These are phyloP conservation scores for Phylloscopus whistleri DNA, from an alignment of 2,113 vertebrate species.

Conservation along the genomic window DNA sequence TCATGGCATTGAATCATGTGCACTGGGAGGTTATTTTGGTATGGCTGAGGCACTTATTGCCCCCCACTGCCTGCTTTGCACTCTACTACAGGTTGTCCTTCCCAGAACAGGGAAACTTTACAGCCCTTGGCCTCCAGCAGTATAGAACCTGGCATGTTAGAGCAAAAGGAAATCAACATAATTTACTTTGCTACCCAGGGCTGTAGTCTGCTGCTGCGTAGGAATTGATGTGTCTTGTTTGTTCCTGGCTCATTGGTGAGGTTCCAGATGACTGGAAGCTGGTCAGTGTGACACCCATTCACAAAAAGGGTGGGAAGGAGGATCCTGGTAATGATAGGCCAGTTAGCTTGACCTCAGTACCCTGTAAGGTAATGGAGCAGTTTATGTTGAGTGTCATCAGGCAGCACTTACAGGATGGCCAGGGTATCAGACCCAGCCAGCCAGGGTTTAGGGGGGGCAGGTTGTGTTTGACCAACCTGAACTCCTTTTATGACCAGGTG, in stretches of 20 bases:
- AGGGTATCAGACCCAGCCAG: too few species aligned
- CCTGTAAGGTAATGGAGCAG: too few species aligned
- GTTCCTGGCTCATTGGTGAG: neutral
- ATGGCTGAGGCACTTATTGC: neutral
- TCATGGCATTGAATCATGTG: neutral
- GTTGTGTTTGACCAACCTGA: too few species aligned
- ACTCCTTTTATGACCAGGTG: too few species aligned
- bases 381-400: too few species aligned
- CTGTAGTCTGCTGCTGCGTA: neutral
- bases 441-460: too few species aligned
- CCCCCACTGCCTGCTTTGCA: neutral
- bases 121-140: neutral
- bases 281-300: neutral
- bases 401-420: too few species aligned
- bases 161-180: neutral
- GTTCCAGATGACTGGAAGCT: neutral
- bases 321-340: neutral
- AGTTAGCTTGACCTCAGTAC: neutral
- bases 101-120: neutral
- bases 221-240: neutral
- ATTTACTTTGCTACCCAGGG: neutral
- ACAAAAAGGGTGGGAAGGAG: neutral
- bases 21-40: neutral
- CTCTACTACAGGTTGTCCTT: neutral
- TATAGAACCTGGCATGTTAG: accelerated